These are phyloP conservation scores for Ethmia dodecea DNA, from an alignment of 2,888 invertebrate species.

Conservation along the genomic window DNA sequence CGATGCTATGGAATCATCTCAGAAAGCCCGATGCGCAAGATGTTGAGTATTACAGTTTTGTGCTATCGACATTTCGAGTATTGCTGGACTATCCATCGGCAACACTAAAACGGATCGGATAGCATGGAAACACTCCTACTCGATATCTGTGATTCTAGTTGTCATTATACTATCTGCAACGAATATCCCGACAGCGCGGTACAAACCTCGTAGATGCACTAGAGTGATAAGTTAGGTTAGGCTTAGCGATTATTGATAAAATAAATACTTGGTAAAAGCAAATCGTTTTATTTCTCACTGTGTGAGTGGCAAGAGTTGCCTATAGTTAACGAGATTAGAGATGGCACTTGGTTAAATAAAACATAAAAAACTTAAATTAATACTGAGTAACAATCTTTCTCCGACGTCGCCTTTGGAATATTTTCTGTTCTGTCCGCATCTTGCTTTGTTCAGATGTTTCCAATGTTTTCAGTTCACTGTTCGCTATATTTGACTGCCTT, in stretches of 20 bases:
- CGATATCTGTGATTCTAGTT: too few species aligned
- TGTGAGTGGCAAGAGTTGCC: not conserved
- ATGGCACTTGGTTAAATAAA: conserved; percentile 59
- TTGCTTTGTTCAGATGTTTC: not conserved
- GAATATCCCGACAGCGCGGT: too few species aligned
- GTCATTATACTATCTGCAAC: too few species aligned
- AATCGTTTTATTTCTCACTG: conserved; percentile 35
- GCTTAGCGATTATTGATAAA: conserved; percentile 43
- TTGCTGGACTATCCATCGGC: too few species aligned
- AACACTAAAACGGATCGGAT: too few species aligned
- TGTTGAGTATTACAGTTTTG: too few species aligned
- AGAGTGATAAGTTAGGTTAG: conserved; percentile 33
- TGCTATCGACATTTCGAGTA: too few species aligned
- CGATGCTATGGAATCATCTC: too few species aligned
- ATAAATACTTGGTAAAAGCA: conserved; percentile 58
- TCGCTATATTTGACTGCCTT: conserved; percentile 62
- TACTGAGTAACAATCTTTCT: conserved; percentile 30
- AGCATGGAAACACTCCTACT: too few species aligned
- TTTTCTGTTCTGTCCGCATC: not conserved
- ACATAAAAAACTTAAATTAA: conserved; percentile 35
- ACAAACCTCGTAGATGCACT: conserved; percentile 39
- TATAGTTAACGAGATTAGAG: conserved; percentile 35
- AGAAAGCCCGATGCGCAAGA: too few species aligned
- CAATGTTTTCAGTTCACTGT: not conserved
- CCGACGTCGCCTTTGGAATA: conserved; percentile 28